Conservation (phyloP, 2,113 vertebrate species). For the Alouatta palliata region DNA sequence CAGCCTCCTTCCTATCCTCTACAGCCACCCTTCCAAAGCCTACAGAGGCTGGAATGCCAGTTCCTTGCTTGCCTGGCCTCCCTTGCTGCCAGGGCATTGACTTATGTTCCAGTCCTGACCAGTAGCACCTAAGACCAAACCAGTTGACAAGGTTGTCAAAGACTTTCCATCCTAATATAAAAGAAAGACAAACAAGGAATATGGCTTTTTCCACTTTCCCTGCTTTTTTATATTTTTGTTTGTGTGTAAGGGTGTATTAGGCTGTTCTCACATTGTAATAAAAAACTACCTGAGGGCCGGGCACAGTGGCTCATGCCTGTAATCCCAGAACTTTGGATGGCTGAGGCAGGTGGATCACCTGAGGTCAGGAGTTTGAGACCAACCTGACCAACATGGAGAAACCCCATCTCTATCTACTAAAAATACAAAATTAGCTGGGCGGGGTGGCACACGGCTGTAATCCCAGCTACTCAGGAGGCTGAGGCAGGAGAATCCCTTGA, state of each 20-base stretch:
- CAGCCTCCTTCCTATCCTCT: background rate
- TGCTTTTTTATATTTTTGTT: background rate
- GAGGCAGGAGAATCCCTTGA: too few species aligned
- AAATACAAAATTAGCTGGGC: too few species aligned
- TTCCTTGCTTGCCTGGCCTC: background rate
- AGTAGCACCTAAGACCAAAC: background rate
- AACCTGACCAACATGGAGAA: too few species aligned
- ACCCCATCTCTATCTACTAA: too few species aligned
- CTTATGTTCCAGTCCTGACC: background rate
- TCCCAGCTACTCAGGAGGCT: too few species aligned
- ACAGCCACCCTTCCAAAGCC: background rate
- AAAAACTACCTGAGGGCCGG: too few species aligned
- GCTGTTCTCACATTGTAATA: too few species aligned
- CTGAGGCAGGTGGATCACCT: too few species aligned
- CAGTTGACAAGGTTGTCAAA: background rate
- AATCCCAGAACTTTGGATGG: too few species aligned
- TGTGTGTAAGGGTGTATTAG: background rate
- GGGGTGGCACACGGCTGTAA: too few species aligned
- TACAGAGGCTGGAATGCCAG: background rate
- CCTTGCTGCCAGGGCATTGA: background rate
- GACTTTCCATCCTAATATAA: background rate
- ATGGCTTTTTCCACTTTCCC: background rate
- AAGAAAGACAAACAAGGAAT: background rate
- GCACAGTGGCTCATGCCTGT: too few species aligned
- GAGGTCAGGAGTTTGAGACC: too few species aligned